These are phyloP conservation scores for Phalangium opilio DNA, from an alignment of 2,888 invertebrate species.

Conservation along the genomic window DNA sequence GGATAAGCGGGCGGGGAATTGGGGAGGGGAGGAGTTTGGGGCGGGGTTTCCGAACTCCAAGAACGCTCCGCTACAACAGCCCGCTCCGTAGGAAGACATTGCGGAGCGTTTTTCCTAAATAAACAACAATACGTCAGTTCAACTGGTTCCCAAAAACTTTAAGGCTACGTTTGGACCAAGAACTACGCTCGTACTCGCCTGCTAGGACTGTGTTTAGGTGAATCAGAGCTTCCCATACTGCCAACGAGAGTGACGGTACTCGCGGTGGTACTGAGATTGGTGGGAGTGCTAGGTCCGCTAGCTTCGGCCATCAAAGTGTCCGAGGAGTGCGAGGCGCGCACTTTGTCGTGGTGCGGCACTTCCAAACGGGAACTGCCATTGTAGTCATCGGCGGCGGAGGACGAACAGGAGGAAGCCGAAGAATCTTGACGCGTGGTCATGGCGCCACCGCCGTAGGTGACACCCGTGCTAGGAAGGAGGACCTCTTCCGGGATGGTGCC, in stretches of 20 bases:
- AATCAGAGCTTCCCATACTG: conserved; percentile 27
- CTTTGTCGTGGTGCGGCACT: background rate
- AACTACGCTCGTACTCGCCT: conserved; percentile 4
- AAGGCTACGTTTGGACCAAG: no score
- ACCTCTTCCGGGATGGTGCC: background rate
- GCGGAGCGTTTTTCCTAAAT: conserved; percentile 14
- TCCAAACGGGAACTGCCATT: no score
- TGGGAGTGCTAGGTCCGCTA: conserved; percentile 52
- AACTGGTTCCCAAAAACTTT: background rate
- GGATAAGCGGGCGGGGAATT: no score
- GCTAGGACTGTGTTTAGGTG: conserved; percentile 19
- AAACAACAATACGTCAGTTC: background rate
- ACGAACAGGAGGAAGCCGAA: no score
- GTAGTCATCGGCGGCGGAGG: no score
- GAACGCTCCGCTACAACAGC: background rate
- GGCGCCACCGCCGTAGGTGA: no score
- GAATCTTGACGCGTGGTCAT: no score
- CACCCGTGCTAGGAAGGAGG: background rate
- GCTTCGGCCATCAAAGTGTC: conserved; percentile 56
- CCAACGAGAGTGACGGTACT: conserved; percentile 52
- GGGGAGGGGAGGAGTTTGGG: no score
- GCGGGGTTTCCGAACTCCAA: no score
- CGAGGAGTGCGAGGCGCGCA: conserved; percentile 37
- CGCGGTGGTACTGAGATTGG: conserved; percentile 43
- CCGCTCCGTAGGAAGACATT: conserved; percentile 7